These are phyloP conservation scores for Hippocampus kuda DNA, from an alignment of 2,797 vertebrate species.

Conservation along the genomic window DNA sequence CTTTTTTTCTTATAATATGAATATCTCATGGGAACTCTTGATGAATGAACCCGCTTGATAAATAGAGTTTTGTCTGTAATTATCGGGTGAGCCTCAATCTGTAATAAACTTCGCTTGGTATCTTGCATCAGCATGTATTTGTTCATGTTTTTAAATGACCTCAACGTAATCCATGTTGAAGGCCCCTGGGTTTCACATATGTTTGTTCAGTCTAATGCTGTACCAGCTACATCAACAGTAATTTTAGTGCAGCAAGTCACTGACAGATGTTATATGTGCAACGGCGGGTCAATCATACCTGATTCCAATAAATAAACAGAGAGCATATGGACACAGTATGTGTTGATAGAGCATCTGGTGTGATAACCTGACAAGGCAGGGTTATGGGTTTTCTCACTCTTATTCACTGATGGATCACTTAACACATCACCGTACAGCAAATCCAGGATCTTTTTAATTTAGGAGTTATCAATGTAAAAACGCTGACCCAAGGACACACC, in stretches of 20 bases:
- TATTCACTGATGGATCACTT: background rate
- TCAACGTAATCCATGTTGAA: constrained; percentile 5
- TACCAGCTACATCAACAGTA: constrained; percentile 41
- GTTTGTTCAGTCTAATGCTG: constrained; percentile 30
- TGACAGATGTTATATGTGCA: constrained; percentile 37
- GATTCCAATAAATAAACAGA: constrained; percentile 29
- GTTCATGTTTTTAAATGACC: constrained; percentile 6
- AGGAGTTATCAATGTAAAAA: background rate
- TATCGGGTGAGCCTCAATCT: background rate
- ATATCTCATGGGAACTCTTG: background rate
- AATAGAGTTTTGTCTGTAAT: background rate
- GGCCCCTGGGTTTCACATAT: background rate
- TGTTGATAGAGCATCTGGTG: constrained; percentile 23
- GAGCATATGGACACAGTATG: constrained; percentile 26
- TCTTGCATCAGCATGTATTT: background rate
- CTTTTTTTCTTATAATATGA: background rate
- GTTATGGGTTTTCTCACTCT: background rate
- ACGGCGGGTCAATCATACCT: constrained; percentile 28
- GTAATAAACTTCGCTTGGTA: background rate
- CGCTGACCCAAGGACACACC: background rate
- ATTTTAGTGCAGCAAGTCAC: constrained; percentile 22
- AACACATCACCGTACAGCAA: background rate
- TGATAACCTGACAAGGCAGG: constrained; percentile 4
- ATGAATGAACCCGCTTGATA: background rate
- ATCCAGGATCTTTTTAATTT: background rate